A percentile compares a stretch with the other conserved stretches of the same genome.
Evolutionary conservation across 2,888 invertebrate species (phyloP).

Genomic region (Macaria liturata): DNA sequence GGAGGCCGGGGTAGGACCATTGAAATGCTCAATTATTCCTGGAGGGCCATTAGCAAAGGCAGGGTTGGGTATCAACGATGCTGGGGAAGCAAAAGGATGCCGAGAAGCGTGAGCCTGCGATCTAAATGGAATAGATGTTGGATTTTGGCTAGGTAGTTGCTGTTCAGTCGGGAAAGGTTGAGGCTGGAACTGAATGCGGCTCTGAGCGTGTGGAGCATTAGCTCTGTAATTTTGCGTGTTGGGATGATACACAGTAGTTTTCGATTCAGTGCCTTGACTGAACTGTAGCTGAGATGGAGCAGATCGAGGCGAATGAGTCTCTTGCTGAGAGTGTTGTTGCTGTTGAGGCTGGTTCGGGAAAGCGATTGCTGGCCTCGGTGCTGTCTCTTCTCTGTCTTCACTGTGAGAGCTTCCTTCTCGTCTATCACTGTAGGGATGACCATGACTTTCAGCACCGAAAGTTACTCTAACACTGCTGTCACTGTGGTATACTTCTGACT

Average conservation of each 20-base stretch:
- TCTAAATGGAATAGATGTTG: slow-evolving; percentile 69
- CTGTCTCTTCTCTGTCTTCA: slow-evolving; percentile 84
- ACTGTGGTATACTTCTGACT: slow-evolving; percentile 92
- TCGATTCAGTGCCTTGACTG: slow-evolving; percentile 46
- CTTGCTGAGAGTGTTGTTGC: slow-evolving; percentile 49
- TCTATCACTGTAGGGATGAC: slow-evolving; percentile 70
- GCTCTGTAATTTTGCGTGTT: slow-evolving; percentile 55
- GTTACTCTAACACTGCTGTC: slow-evolving; percentile 92
- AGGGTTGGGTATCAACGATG: slow-evolving; percentile 54
- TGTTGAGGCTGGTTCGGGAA: slow-evolving; percentile 66
- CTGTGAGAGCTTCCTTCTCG: slow-evolving; percentile 56
- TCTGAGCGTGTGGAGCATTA: slow-evolving; percentile 64
- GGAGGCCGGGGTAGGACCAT: slow-evolving; percentile 60
- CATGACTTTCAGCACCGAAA: slow-evolving; percentile 87
- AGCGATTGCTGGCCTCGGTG: slow-evolving; percentile 85
- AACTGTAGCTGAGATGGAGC: slow-evolving; percentile 56
- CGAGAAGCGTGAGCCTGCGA: slow-evolving; percentile 55
- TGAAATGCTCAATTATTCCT: slow-evolving; percentile 53
- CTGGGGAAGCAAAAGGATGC: slow-evolving; percentile 61
- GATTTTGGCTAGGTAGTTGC: slow-evolving; percentile 72
- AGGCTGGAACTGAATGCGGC: slow-evolving; percentile 74
- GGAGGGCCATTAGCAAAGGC: slow-evolving; percentile 60
- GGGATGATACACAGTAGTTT: slow-evolving; percentile 49
- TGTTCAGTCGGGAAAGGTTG: slow-evolving; percentile 69
- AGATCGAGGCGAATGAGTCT: slow-evolving; percentile 46